These are phyloP conservation scores for Pristionchus exspectatus DNA, from an alignment of 2,888 invertebrate genomes.

Conservation along the genomic window DNA sequence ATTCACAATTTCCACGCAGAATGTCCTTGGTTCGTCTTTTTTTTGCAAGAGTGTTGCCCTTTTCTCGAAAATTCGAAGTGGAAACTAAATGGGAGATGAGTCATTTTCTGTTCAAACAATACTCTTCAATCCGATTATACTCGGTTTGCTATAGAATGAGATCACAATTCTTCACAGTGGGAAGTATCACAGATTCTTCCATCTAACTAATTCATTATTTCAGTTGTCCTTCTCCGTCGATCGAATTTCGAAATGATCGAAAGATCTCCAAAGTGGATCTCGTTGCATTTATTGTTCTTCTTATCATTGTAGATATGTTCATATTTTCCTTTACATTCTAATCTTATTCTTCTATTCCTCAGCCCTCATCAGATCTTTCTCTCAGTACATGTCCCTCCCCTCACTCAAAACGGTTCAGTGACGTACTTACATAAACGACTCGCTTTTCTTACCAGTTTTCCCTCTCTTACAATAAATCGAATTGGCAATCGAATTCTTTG, in stretches of 20 bases:
- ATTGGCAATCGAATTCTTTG: slow-evolving; percentile 17
- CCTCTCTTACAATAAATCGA: slow-evolving; percentile 11
- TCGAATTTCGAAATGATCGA: slow-evolving; percentile 49
- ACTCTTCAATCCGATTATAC: slow-evolving; percentile 24
- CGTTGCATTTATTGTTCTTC: slow-evolving; percentile 53
- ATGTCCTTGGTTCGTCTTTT: slow-evolving; percentile 42
- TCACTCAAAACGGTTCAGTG: background rate
- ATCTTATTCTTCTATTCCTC: background rate
- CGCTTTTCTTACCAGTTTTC: background rate
- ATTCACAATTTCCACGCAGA: slow-evolving; percentile 46
- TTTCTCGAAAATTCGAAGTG: slow-evolving; percentile 4
- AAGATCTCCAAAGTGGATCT: slow-evolving; percentile 55
- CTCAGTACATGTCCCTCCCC: background rate
- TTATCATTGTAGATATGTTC: slow-evolving; percentile 54
- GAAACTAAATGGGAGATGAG: background rate
- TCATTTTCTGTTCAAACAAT: slow-evolving; percentile 1
- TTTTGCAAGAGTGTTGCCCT: background rate
- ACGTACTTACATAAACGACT: slow-evolving; percentile 16
- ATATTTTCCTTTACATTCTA: slow-evolving; percentile 53
- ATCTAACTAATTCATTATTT: background rate
- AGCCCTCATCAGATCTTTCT: slow-evolving; percentile 25
- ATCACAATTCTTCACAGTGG: background rate
- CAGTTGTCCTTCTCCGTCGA: slow-evolving; percentile 43
- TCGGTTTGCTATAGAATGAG: background rate
- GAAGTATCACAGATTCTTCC: background rate